Evolutionary conservation across 2,797 vertebrate species (phyloP), one percentile per base, ranked within the genome.

Genomic region (Lepus oiostolus): DNA sequence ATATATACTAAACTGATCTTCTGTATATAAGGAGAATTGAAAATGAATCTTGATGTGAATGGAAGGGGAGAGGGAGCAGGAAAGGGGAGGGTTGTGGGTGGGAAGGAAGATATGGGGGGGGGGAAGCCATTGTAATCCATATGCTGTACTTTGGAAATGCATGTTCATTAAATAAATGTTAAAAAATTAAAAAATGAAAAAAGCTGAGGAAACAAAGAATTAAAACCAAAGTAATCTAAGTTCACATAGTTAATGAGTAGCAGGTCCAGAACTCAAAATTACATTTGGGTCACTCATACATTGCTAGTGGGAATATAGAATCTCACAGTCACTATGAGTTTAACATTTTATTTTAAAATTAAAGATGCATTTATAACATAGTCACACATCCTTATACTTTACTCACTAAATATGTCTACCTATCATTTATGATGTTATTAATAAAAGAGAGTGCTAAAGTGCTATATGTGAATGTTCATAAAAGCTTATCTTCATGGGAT

Each of bases 191-290:
- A 35, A 35, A 35, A 35, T 35, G 35, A 35, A 35, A 88, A 96
- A 90, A 92, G 65, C 30, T 72, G 47, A 90, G 21, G 63, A 85
- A 94, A 58, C 26, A 71, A 89, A 94, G 32, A 24, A 17, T 76
- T 93, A 52, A 82, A 52, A 21, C 65, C 16, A 9, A 63, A 93
- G 16, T 62, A 54, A 86, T 5, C 1, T 32, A 65, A 32, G 0
- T 71, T 81, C 38, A 82, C 4, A 22, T 68, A 28, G 52, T 76
- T 79, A 95, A 71, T 13, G 54, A 14, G 12, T 47, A 52, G 62
- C 32, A 52, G 30, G 80, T 80, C 38, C 71, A 77, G 63, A 95
- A 60, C 14, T 93, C 50, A 85, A 70, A 83, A 76, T 30, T 84
- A 42, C 47, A 72, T 71, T 77, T 89, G 47, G 2, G 21, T 88